Conservation (phyloP, 2,797 vertebrate species). For the Chloroceryle amazona region DNA sequence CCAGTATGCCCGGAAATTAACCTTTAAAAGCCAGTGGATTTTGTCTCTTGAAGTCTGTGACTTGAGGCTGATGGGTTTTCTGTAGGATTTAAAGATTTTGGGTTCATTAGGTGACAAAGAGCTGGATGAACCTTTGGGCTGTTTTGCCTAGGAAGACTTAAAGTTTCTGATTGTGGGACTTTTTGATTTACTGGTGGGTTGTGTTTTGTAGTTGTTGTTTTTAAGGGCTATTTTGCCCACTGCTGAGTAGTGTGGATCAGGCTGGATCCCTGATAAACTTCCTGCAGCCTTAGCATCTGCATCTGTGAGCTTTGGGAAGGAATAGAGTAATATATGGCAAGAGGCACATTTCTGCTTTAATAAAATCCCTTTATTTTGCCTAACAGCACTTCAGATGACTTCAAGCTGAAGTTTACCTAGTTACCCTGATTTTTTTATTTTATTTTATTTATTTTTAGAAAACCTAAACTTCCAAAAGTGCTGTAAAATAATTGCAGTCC, state of each 20-base stretch:
- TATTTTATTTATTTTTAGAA: no score
- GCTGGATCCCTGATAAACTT: background rate
- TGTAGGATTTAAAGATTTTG: background rate
- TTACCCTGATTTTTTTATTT: background rate
- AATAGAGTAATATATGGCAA: background rate
- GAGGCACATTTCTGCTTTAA: background rate
- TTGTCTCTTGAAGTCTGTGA: background rate
- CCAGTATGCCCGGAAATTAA: background rate
- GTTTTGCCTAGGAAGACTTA: background rate
- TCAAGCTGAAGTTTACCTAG: background rate
- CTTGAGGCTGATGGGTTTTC: background rate
- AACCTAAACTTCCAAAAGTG: background rate
- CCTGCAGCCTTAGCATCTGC: fast-evolving
- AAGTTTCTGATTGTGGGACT: background rate
- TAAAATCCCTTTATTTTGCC: background rate
- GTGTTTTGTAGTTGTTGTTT: background rate
- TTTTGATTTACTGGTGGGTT: background rate
- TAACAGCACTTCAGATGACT: background rate
- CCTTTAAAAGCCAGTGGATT: background rate
- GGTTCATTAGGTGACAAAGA: background rate
- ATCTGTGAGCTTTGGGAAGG: background rate
- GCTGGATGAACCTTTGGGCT: background rate
- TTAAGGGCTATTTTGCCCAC: background rate
- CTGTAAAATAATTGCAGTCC: background rate
- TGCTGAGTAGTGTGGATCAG: fast-evolving